Evolutionary conservation across 2,113 vertebrate species (phyloP), one percentile per base, ranked within the genome.

Genomic region (Acrocephalus kingi): DNA sequence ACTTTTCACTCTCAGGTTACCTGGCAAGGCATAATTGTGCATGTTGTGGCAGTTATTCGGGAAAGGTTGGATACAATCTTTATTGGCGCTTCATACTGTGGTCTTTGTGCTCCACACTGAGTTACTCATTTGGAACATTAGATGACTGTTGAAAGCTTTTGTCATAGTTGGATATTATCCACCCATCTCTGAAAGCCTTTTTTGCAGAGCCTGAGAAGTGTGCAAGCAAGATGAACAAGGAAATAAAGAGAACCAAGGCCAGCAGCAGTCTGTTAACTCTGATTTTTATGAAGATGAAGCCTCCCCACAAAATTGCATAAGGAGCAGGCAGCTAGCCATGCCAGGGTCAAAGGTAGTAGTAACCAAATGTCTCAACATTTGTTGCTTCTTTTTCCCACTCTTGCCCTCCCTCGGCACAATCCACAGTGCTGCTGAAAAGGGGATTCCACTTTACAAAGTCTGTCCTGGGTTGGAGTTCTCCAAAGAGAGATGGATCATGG

Each of bases 131-230:
- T 93, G 74, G 71, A 89, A 85, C 39, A 28, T 59, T 33, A 74
- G 59, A 83, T 24, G 75, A 49, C 58, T 96, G 81, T 55, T 96
- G 89, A 95, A 96, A 96, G 89, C 54, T 87, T 95, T 93, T 96
- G 89, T 87, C 74, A 69, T 62, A 69, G 37, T 28, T 95, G 81
- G 61, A 59, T 85, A 16, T 74, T 93, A 79, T 87, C 87, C 82
- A 77, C 35, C 15, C 52, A 77, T 39, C 35, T 77, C 43, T 83
- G 68, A 87, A 96, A 83, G 16, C 41, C 2, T 2, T 87, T 83
- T 91, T 87, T 74, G 13, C 22, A 51, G 52, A 83, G 6, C 33
- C 28, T 92, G 41, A 62, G 67, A 85, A 83, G 43, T 21, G 43
- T 4, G 4, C 39, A n/a, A 81, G 46, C 2, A 2, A 84, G 48